These are phyloP conservation scores for Tenthredo mesomela DNA, from an alignment of 2,888 invertebrate genomes.

Conservation along the genomic window DNA sequence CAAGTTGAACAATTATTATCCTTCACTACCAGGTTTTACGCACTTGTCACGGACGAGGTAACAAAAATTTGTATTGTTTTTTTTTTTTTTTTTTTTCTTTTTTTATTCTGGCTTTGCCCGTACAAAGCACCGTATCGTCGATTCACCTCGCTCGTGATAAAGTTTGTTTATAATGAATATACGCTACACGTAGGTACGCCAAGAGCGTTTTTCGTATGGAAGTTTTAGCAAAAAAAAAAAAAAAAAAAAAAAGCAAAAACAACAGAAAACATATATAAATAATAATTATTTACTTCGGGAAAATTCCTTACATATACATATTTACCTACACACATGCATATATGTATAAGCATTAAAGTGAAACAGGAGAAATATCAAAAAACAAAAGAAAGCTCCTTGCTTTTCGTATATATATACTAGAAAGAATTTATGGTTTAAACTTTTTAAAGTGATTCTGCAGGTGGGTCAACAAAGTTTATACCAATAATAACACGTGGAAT, in stretches of 20 bases:
- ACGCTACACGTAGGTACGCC: not conserved
- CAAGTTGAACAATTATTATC: not conserved
- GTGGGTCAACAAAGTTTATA: not conserved
- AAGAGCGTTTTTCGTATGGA: not conserved
- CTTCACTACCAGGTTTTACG: slow-evolving; percentile 3
- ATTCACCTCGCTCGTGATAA: not conserved
- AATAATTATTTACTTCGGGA: not conserved
- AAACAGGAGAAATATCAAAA: not conserved
- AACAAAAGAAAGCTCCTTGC: not conserved
- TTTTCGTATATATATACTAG: not conserved
- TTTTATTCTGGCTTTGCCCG: not conserved
- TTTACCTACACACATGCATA: not conserved
- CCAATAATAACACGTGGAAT: not conserved
- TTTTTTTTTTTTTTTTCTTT: not conserved
- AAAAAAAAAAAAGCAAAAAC: not conserved
- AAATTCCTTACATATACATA: not conserved
- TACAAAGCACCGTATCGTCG: not conserved
- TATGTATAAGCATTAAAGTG: not conserved
- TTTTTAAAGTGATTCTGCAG: not conserved
- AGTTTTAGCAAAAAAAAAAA: not conserved
- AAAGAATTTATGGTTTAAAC: not conserved
- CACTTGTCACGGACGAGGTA: not conserved
- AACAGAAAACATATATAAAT: not conserved
- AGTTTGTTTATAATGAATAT: not conserved
- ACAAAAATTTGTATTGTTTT: not conserved